Conservation (phyloP, 2,888 invertebrate species). For the Poecilobothrus nobilitatus region DNA sequence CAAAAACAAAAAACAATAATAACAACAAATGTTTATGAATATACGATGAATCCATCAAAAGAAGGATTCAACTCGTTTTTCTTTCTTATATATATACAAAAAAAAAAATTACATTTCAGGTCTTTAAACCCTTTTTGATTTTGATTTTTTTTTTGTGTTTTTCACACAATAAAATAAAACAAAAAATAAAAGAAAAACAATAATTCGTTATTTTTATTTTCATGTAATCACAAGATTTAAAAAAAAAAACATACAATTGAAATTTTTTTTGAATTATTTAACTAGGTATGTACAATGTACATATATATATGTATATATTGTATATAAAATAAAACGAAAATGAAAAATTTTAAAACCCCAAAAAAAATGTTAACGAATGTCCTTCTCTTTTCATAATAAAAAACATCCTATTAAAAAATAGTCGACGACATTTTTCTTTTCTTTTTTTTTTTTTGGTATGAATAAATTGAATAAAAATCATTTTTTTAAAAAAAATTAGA, state of each 20-base stretch:
- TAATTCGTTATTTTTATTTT: not conserved
- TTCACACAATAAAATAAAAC: not conserved
- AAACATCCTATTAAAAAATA: too few relatives aligned
- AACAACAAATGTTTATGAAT: not conserved
- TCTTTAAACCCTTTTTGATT: constrained; percentile 2
- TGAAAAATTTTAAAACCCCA: too few relatives aligned
- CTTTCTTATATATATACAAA: not conserved
- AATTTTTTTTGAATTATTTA: too few relatives aligned
- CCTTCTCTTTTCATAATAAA: too few relatives aligned
- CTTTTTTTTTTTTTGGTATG: too few relatives aligned
- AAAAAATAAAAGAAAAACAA: not conserved
- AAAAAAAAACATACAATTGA: not conserved
- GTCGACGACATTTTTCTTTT: too few relatives aligned
- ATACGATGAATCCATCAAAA: not conserved
- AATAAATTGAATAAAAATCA: too few relatives aligned
- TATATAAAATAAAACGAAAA: too few relatives aligned
- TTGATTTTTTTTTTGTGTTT: not conserved
- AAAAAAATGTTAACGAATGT: too few relatives aligned
- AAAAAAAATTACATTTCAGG: not conserved
- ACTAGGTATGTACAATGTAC: too few relatives aligned
- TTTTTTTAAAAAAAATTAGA: too few relatives aligned
- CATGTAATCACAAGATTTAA: not conserved
- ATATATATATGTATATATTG: too few relatives aligned
- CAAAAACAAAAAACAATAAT: not conserved
- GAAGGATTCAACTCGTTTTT: not conserved